These are phyloP conservation scores for Alfaro cultratus DNA, from an alignment of 2,797 vertebrate species.

Conservation along the genomic window DNA sequence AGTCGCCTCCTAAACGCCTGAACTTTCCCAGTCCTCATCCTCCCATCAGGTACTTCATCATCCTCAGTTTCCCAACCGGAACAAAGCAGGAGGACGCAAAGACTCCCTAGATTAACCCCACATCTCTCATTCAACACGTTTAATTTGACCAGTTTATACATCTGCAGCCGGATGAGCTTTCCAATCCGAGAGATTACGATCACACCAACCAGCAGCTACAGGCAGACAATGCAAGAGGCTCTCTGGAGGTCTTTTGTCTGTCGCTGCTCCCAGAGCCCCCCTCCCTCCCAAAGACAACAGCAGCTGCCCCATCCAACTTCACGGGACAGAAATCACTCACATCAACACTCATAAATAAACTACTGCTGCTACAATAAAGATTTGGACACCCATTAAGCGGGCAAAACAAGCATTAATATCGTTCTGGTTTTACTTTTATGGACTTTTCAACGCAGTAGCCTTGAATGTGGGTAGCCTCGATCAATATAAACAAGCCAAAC, in stretches of 20 bases:
- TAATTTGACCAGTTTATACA: neutral
- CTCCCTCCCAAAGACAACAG: constrained; percentile 21
- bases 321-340: constrained; percentile 12
- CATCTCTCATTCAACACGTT: neutral
- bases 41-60: neutral
- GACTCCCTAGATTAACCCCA: neutral
- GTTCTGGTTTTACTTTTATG: neutral
- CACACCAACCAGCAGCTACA: constrained; percentile 33
- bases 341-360: neutral
- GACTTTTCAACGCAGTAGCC: constrained; percentile 42
- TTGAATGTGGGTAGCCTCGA: constrained; percentile 53
- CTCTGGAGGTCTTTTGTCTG: constrained; percentile 73
- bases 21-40: neutral
- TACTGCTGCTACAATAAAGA: neutral
- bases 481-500: constrained; percentile 1
- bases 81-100: constrained; percentile 26
- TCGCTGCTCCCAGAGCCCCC: constrained; percentile 35
- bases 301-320: constrained; percentile 55
- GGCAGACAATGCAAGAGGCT: constrained; percentile 55
- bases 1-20: neutral
- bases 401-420: neutral
- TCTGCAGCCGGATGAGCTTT: neutral
- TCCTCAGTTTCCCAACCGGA: constrained; percentile 20
- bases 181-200: constrained; percentile 1
- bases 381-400: neutral